These are phyloP conservation scores for Drosophila pegasa DNA, from an alignment of 2,888 invertebrate genomes.

Conservation along the genomic window DNA sequence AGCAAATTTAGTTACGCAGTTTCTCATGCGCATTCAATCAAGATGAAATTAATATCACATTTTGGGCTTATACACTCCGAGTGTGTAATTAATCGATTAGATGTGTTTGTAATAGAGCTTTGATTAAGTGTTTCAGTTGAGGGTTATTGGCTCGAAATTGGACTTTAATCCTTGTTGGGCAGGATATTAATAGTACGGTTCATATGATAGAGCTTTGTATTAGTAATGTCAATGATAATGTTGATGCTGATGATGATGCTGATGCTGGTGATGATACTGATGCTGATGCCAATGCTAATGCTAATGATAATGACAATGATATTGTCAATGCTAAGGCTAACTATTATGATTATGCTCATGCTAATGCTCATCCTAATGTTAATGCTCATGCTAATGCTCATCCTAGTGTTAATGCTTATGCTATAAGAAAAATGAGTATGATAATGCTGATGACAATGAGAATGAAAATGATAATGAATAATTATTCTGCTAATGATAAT, in stretches of 20 bases:
- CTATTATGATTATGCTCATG: not conserved
- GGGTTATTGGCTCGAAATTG: not conserved
- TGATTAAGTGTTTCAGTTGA: not conserved
- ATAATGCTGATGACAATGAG: not conserved
- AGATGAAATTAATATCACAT: conserved; percentile 2
- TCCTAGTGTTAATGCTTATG: too few species aligned
- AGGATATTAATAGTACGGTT: not conserved
- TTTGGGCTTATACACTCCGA: not conserved
- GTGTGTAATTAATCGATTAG: conserved; percentile 9
- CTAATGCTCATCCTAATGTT: not conserved
- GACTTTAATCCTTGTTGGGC: not conserved
- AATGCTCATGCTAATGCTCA: not conserved
- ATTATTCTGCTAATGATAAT: not conserved
- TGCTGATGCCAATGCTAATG: not conserved
- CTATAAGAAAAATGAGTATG: not conserved
- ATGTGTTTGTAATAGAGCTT: conserved; percentile 2
- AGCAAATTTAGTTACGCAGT: not conserved
- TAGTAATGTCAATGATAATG: not conserved
- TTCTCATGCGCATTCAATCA: conserved; percentile 3
- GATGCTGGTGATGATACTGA: too few species aligned
- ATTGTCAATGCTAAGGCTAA: not conserved
- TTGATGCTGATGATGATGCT: not conserved
- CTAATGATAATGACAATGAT: not conserved
- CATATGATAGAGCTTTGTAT: not conserved
- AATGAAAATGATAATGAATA: not conserved